Evolutionary conservation across 2,888 invertebrate genomes (phyloP).

Genomic region (Serrognathus titanus): DNA sequence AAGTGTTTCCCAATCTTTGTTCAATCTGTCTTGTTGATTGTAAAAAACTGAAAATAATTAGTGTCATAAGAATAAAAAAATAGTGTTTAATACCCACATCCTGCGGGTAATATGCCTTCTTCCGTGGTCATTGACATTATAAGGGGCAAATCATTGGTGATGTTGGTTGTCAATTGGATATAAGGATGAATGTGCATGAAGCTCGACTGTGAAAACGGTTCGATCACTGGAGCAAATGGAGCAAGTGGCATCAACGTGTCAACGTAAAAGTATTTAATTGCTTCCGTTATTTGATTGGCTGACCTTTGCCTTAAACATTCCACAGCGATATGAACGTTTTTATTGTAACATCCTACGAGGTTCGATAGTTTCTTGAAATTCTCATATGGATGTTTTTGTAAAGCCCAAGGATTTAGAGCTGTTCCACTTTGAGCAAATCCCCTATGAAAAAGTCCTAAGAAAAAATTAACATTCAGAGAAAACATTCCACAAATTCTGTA

Average conservation of each 20-base stretch:
- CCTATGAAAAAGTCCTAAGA: constrained; percentile 53
- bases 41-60: constrained; percentile 27
- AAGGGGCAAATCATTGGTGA: constrained; percentile 66
- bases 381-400: constrained; percentile 54
- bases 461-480: constrained; percentile 34
- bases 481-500: too few relatives aligned
- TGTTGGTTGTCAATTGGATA: constrained; percentile 57
- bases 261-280: constrained; percentile 52
- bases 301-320: constrained; percentile 63
- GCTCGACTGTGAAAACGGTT: constrained; percentile 43
- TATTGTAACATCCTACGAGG: constrained; percentile 60
- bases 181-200: constrained; percentile 66
- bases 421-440: constrained; percentile 71
- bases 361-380: constrained; percentile 60
- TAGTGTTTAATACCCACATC: constrained; percentile 50
- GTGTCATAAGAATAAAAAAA: neutral
- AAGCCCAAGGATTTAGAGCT: constrained; percentile 56
- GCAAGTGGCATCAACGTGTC: constrained; percentile 50
- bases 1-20: constrained; percentile 35
- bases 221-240: constrained; percentile 38
- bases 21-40: constrained; percentile 44
- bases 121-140: constrained; percentile 65
- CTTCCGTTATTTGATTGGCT: constrained; percentile 49
- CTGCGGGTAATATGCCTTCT: constrained; percentile 69
- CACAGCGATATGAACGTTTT: constrained; percentile 54